Base-by-base conservation (phyloP, 1,140 invertebrate species). In the Zaprionus tsacasi region DNA sequence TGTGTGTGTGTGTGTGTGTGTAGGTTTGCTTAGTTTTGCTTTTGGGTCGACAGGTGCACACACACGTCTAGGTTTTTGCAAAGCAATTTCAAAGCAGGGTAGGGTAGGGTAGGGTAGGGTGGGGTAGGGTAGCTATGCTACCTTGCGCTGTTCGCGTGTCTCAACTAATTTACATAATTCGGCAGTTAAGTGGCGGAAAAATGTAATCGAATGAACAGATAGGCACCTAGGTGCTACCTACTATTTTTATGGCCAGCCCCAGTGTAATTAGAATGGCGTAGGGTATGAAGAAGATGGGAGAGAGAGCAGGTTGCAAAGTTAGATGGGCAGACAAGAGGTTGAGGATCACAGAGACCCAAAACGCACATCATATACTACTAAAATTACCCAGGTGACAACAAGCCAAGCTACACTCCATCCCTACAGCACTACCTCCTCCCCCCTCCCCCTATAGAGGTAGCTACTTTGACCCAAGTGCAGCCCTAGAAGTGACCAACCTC, bases 121-220 rank as follows among this genome's bases (percentile, higher is more conserved):
- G 2, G 21, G 21, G 21, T 2, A 21, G 21, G 21, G 21, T 21
- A 21, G 21, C 21, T 21, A 2, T 68, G 27, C 25, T n/a, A 43
- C 61, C 77, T 61, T 55, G 4, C 25, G 58, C 17, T 38, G 59
- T 58, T 74, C 55, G 69, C 72, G 69, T 76, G 76, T 60, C 54
- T 61, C 55, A 69, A 38, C 52, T 86, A 61, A 86, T 86, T 86
- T 87, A 66, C 79, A 87, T 86, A 79, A 86, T 86, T 81, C 71
- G 25, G 45, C 75, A 78, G 69, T 86, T 86, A 86, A 86, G 76
- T 79, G 82, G 79, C 82, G 76, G 75, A 76, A 86, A 86, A 86
- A 78, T 86, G 78, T 86, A 86, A 81, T 86, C 82, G 71, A 86
- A 86, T 75, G 74, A 85, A 70, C 63, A 80, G 81, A 85, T 85